phyloP scores from a whole-genome alignment of 1,140 invertebrate species.

The Rhagoletis zephyria region DNA sequence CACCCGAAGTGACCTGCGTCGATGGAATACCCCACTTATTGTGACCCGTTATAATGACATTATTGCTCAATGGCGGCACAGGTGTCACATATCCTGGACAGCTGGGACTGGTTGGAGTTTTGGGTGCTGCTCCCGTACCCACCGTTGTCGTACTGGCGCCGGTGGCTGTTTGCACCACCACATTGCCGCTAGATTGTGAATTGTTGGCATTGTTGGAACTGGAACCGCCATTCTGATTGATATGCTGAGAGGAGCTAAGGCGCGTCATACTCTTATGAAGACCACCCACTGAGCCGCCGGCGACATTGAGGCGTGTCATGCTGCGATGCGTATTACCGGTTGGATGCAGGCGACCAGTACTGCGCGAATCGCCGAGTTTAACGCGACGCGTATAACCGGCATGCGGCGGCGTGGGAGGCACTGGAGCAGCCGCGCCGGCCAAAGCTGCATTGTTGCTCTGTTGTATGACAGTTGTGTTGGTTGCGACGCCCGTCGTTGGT shows the following conservation, averaged over 20 bases:
- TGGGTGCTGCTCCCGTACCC: conserved; percentile 63
- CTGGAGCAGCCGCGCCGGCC: background rate
- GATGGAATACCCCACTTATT: conserved; percentile 75
- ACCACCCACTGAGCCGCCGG: conserved; percentile 82
- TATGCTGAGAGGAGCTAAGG: conserved; percentile 82
- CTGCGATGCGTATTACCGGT: conserved; percentile 79
- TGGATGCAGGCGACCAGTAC: conserved; percentile 80
- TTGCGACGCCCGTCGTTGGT: background rate
- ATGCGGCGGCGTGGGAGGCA: conserved; percentile 66
- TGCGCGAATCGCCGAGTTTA: conserved; percentile 80
- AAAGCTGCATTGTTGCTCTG: background rate
- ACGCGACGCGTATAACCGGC: conserved; percentile 78
- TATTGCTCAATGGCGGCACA: conserved; percentile 70
- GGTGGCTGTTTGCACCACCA: conserved; percentile 61
- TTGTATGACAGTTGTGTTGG: conserved; percentile 53
- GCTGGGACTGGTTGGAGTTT: conserved; percentile 60
- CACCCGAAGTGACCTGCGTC: conserved; percentile 76
- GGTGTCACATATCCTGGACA: conserved; percentile 69
- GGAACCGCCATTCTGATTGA: conserved; percentile 73
- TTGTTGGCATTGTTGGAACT: conserved; percentile 63
- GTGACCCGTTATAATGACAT: conserved; percentile 74
- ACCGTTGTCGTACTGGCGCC: conserved; percentile 51
- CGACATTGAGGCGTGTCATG: conserved; percentile 83
- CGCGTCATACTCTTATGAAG: conserved; percentile 88
- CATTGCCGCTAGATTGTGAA: conserved; percentile 70